These are phyloP conservation scores for Eupithecia centaureata DNA, from an alignment of 2,888 invertebrate genomes.

Conservation along the genomic window DNA sequence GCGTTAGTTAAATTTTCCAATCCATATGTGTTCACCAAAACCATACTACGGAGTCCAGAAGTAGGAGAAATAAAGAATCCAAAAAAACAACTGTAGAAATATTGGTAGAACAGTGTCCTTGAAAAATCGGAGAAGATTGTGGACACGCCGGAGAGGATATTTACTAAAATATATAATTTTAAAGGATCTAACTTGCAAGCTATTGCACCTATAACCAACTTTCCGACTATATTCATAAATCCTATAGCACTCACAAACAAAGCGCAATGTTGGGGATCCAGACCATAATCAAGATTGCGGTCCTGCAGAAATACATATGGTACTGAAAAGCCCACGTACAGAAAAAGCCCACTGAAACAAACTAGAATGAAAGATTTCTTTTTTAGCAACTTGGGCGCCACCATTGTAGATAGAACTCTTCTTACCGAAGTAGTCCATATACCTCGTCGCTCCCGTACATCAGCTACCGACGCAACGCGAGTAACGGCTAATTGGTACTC, in stretches of 20 bases:
- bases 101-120: slow-evolving; percentile 66
- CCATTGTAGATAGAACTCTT: slow-evolving; percentile 75
- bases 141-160: slow-evolving; percentile 57
- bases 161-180: slow-evolving; percentile 51
- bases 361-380: slow-evolving; percentile 63
- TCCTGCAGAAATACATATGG: slow-evolving; percentile 71
- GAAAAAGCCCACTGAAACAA: slow-evolving; percentile 61
- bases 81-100: slow-evolving; percentile 61
- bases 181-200: slow-evolving; percentile 63
- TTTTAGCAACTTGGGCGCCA: slow-evolving; percentile 69
- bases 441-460: slow-evolving; percentile 67
- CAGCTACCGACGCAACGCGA: slow-evolving; percentile 68
- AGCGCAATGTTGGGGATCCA: slow-evolving; percentile 58
- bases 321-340: slow-evolving; percentile 67
- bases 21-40: slow-evolving; percentile 70
- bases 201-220: slow-evolving; percentile 60
- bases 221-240: slow-evolving; percentile 64
- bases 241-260: slow-evolving; percentile 72
- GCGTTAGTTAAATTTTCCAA: slow-evolving; percentile 75
- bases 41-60: slow-evolving; percentile 64
- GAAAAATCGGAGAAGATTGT: slow-evolving; percentile 64
- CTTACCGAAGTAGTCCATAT: slow-evolving; percentile 74
- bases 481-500: slow-evolving; percentile 78
- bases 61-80: slow-evolving; percentile 65
- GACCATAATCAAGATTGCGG: slow-evolving; percentile 61